Percentiles rank a stretch among this genome's conserved stretches.
Evolutionary conservation across 2,797 vertebrate genomes (phyloP).

Genomic region (Pseudopleuronectes americanus): DNA sequence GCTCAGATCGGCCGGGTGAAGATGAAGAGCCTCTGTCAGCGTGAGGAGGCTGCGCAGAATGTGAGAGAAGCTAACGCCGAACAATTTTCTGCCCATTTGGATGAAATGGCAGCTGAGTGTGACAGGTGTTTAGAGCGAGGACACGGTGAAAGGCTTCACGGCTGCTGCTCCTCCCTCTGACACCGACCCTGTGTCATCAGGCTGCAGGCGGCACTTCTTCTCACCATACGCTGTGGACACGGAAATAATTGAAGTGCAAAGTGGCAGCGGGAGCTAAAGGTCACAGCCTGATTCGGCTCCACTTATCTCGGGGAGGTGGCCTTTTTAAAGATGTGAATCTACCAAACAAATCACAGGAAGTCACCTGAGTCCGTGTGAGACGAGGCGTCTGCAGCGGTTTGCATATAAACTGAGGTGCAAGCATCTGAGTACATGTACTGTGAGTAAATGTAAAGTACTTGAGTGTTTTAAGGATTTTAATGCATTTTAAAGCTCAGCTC

Average conservation of each 20-base stretch:
- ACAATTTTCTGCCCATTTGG: not conserved
- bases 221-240: not conserved
- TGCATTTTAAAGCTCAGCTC: too few species aligned
- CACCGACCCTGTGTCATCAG: not conserved
- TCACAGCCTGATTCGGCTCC: slow-evolving; percentile 43
- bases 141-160: not conserved
- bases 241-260: slow-evolving; percentile 7
- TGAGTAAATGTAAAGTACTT: too few species aligned
- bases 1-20: not conserved
- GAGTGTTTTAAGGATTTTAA: too few species aligned
- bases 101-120: not conserved
- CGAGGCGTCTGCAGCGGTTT: not conserved
- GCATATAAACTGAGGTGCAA: not conserved
- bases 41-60: not conserved
- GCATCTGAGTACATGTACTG: too few species aligned
- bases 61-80: not conserved
- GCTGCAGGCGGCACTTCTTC: not conserved
- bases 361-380: not conserved
- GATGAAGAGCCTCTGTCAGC: not conserved
- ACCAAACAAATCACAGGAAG: slow-evolving; percentile 19
- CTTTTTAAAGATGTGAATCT: slow-evolving; percentile 37
- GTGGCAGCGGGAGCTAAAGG: slow-evolving; percentile 35
- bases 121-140: not conserved
- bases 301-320: slow-evolving; percentile 28
- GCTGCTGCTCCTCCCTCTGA: not conserved